These are phyloP conservation scores for western clawed frog (Xenopus tropicalis) DNA, from an alignment of 2,113 vertebrate species.

Conservation along the genomic window UCB_Xtro_10.0 CM004450.2:22843001-22843500, in stretches of 20 bases:
- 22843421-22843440: constrained; percentile 19
- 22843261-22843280: constrained; percentile 77
- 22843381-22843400: constrained; percentile 46
- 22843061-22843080: constrained; percentile 91
- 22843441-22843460: no score
- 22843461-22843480: no score
- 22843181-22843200: no score
- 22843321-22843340: constrained; percentile 96
- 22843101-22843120: constrained; percentile 88
- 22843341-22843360: constrained; percentile 93
- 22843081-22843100: constrained; percentile 91
- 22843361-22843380: constrained; percentile 92
- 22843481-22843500: no score
- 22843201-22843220: no score
- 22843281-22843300: constrained; percentile 92
- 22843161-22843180: constrained; percentile 54
- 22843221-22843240: no score
- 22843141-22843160: constrained; percentile 98
- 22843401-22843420: constrained; percentile 6
- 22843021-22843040: constrained; percentile 95
- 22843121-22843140: constrained; percentile 89
- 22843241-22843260: background rate
- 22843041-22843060: constrained; percentile 96
- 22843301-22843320: constrained; percentile 90
- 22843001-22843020: constrained; percentile 95